Evolutionary conservation across 2,888 invertebrate genomes (phyloP), one percentile per base, ranked within the genome.

Genomic region (Abscondita cerata): DNA sequence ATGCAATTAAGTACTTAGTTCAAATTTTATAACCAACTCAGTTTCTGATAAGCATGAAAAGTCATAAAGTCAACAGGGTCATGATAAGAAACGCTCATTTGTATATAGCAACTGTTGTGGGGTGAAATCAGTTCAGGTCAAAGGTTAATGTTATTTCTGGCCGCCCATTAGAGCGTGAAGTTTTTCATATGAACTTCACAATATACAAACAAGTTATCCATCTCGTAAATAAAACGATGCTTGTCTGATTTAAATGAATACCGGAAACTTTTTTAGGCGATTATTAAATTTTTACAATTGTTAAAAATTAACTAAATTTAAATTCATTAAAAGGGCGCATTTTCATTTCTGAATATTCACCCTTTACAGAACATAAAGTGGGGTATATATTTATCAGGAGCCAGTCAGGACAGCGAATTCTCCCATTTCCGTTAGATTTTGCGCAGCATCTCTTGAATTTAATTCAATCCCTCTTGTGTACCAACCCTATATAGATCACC

Each of bases 101-200:
- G 61, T 51, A 59, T 58, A 41, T 19, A 25, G 53, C 47, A 46
- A 46, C 57, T 57, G 33, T 41, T 58, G 34, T 40, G 56, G 53
- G 64, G 67, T 54, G 53, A 62, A 59, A 64, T 59, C 62, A 59
- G 48, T 46, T 59, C 54, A 48, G 64, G 67, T 67, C 64, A 67
- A 64, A 67, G 67, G 67, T 67, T 57, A 67, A 65, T 44, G 64
- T 60, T 64, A 62, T 67, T 25, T 64, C 62, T 58, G 31, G 54
- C 40, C 57, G 36, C 57, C 48, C 56, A 53, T 53, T 56, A 62
- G 62, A 62, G 51, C 60, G 58, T 52, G 40, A 51, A 52, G 50
- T 40, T 59, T 55, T 61, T 63, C 36, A 60, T 55, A 60, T 46
- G 53, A 58, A 58, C 53, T 31, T 44, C 34, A 34, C 16, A 31